Conservation (phyloP, 2,888 invertebrate genomes). For the Chrysolina haemoptera region DNA sequence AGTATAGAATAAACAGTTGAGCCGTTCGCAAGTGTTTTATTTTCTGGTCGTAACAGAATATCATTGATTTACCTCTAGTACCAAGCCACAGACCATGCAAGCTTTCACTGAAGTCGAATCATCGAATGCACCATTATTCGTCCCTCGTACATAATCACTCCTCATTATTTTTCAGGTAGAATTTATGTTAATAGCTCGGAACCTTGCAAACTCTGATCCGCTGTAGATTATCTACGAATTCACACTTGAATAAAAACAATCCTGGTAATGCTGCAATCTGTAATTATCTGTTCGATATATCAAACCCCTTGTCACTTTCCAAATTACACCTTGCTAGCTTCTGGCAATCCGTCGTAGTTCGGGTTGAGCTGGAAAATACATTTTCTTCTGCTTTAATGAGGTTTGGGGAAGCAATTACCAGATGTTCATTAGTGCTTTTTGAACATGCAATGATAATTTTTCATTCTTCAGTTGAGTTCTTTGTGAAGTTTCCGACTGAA, state of each 20-base stretch:
- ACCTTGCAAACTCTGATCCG: neutral
- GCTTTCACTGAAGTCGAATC: too few relatives aligned
- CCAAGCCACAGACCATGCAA: too few relatives aligned
- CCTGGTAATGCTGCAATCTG: neutral
- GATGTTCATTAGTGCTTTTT: neutral
- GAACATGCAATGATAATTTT: neutral
- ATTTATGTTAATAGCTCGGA: neutral
- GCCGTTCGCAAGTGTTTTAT: too few relatives aligned
- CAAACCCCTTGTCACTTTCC: slow-evolving; percentile 1
- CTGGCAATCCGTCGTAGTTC: neutral
- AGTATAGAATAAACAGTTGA: too few relatives aligned
- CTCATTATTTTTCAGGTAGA: neutral
- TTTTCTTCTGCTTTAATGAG: slow-evolving; percentile 3
- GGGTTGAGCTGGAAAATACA: neutral
- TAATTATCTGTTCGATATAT: slow-evolving; percentile 2
- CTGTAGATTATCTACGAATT: neutral
- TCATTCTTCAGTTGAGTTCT: neutral
- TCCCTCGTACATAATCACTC: neutral
- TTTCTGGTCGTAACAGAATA: too few relatives aligned
- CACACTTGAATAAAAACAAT: neutral
- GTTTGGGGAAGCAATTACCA: neutral
- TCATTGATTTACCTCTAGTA: too few relatives aligned
- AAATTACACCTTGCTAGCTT: slow-evolving; percentile 4
- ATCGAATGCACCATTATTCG: too few relatives aligned
- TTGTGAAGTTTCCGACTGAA: neutral